A percentile compares a stretch with the other conserved stretches of the same genome.
Evolutionary conservation across 2,888 invertebrate species (phyloP).

Genomic region (Troides aeacus): DNA sequence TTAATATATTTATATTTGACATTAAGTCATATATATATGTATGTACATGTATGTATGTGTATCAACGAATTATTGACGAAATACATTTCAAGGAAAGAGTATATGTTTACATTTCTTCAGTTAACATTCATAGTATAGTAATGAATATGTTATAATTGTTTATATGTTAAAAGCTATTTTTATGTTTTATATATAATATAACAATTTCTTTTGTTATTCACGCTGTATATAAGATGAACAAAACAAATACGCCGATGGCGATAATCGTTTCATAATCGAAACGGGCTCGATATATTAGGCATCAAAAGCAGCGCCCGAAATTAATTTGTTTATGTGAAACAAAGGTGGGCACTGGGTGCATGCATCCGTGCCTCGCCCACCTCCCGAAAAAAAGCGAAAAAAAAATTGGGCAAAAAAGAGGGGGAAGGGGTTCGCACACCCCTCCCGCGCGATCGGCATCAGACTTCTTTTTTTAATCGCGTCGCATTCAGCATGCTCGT

Average conservation of each 20-base stretch:
- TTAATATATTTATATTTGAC: too few relatives aligned
- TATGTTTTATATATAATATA: too few relatives aligned
- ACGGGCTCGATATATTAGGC: constrained; percentile 68
- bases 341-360: constrained; percentile 78
- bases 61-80: too few relatives aligned
- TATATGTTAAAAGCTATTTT: too few relatives aligned
- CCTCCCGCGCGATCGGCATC: constrained; percentile 79
- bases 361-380: constrained; percentile 76
- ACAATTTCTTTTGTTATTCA: too few relatives aligned
- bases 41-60: too few relatives aligned
- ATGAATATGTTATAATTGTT: too few relatives aligned
- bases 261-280: constrained; percentile 38
- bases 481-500: constrained; percentile 77
- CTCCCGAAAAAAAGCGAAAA: constrained; percentile 75
- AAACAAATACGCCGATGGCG: constrained; percentile 5
- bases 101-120: too few relatives aligned
- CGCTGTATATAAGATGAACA: not conserved
- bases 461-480: constrained; percentile 80
- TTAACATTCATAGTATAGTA: too few relatives aligned
- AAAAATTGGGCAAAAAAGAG: constrained; percentile 43
- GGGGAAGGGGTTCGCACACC: constrained; percentile 55
- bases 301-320: constrained; percentile 78
- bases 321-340: constrained; percentile 81
- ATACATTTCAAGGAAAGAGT: too few relatives aligned
- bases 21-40: too few relatives aligned